These are phyloP conservation scores for Pygmarrhopalites habei DNA, from an alignment of 1,140 invertebrate genomes.

Conservation along the genomic window DNA sequence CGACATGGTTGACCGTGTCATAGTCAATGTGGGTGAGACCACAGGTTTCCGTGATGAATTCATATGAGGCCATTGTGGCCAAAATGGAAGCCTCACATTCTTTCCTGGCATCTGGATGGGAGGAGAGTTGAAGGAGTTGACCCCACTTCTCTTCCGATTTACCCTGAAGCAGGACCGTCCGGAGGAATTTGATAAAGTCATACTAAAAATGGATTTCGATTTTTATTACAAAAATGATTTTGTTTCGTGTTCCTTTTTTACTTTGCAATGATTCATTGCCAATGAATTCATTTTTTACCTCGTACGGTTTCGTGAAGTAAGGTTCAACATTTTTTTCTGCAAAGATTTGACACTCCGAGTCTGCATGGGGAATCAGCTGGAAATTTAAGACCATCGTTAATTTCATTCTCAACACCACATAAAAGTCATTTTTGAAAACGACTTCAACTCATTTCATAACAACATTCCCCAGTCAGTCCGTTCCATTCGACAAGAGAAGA, in stretches of 20 bases:
- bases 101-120: conserved; percentile 16
- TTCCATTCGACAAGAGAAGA: too few species aligned
- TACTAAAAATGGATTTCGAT: too few species aligned
- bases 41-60: conserved; percentile 23
- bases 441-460: too few species aligned
- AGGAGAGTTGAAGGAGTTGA: conserved; percentile 4
- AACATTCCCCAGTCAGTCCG: too few species aligned
- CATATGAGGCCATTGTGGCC: not conserved
- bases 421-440: too few species aligned
- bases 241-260: too few species aligned
- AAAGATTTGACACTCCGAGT: conserved; percentile 26
- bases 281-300: too few species aligned
- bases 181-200: conserved; percentile 26
- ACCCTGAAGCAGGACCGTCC: conserved; percentile 12
- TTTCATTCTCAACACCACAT: too few species aligned
- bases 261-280: too few species aligned
- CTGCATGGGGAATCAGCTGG: conserved; percentile 6
- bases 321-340: conserved; percentile 7
- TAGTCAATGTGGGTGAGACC: conserved; percentile 8
- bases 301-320: conserved; percentile 15
- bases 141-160: conserved; percentile 4
- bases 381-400: not conserved
- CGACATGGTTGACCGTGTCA: conserved; percentile 22
- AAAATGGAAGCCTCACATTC: conserved; percentile 1
- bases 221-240: too few species aligned